These are phyloP conservation scores for Ramazzottius varieornatus DNA, from an alignment of 2,888 invertebrate species.

Conservation along the genomic window DNA sequence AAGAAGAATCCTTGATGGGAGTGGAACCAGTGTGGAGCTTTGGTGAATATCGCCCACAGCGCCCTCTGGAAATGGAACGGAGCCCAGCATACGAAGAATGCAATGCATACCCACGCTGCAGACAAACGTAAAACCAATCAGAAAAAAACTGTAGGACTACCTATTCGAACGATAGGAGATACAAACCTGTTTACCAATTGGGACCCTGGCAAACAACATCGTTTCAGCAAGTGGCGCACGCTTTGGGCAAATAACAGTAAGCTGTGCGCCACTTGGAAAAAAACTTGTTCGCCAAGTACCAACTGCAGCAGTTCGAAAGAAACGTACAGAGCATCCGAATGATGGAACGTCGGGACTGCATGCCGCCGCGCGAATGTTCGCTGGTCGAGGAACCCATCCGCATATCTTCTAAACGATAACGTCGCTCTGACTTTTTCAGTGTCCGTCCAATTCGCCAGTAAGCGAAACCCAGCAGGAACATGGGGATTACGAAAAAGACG, in stretches of 20 bases:
- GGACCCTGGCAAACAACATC: too few relatives aligned
- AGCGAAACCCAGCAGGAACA: conserved; percentile 33
- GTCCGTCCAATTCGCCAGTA: background rate
- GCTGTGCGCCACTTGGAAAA: too few relatives aligned
- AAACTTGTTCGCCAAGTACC: too few relatives aligned
- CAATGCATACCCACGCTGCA: conserved; percentile 31
- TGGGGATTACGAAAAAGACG: conserved; percentile 49
- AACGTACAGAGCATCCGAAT: conserved; percentile 20
- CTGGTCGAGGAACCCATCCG: background rate
- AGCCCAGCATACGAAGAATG: conserved; percentile 70
- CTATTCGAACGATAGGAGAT: background rate
- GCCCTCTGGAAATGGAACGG: conserved; percentile 75
- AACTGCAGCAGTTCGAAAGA: background rate
- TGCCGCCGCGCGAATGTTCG: conserved; percentile 12
- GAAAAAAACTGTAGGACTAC: too few relatives aligned
- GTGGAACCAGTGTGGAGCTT: too few relatives aligned
- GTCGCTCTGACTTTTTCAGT: background rate
- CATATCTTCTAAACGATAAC: background rate
- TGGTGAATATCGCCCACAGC: conserved; percentile 19
- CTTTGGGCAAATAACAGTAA: too few relatives aligned
- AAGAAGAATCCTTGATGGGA: conserved; percentile 15
- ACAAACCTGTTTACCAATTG: too few relatives aligned
- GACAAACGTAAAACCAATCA: conserved; percentile 7
- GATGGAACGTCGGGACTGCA: conserved; percentile 19
- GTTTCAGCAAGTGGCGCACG: too few relatives aligned